Conservation (phyloP, 2,888 invertebrate genomes). For the Vanessa cardui region DNA sequence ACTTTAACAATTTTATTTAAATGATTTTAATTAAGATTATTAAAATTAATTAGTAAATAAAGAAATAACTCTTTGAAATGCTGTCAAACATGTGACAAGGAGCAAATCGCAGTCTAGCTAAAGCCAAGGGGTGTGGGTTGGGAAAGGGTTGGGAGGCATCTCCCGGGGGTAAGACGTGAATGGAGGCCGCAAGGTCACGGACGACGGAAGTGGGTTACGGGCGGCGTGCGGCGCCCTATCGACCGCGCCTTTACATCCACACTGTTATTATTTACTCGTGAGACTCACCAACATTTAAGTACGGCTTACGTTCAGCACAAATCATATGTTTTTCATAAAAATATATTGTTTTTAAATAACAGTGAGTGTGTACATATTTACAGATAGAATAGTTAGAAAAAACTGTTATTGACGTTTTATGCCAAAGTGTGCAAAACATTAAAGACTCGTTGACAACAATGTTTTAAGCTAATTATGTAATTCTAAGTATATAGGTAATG, state of each 20-base stretch:
- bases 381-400: too few species aligned
- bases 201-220: constrained; percentile 82
- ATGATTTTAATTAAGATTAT: too few species aligned
- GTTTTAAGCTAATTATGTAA: too few species aligned
- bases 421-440: too few species aligned
- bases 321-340: too few species aligned
- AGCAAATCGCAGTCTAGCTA: constrained; percentile 30
- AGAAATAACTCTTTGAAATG: not conserved
- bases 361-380: too few species aligned
- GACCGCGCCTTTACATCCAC: constrained; percentile 57
- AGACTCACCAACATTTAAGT: constrained; percentile 1
- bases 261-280: constrained; percentile 41
- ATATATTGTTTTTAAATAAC: too few species aligned
- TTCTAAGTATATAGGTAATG: too few species aligned
- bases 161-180: constrained; percentile 70
- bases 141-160: constrained; percentile 43
- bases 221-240: constrained; percentile 67
- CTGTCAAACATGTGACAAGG: constrained; percentile 22
- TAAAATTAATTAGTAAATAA: not conserved
- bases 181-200: constrained; percentile 81
- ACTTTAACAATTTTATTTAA: too few species aligned
- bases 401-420: too few species aligned
- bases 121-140: constrained; percentile 37
- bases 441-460: too few species aligned
- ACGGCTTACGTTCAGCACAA: not conserved